Conservation (phyloP, 2,888 invertebrate species). For the Bellardia pandia region DNA sequence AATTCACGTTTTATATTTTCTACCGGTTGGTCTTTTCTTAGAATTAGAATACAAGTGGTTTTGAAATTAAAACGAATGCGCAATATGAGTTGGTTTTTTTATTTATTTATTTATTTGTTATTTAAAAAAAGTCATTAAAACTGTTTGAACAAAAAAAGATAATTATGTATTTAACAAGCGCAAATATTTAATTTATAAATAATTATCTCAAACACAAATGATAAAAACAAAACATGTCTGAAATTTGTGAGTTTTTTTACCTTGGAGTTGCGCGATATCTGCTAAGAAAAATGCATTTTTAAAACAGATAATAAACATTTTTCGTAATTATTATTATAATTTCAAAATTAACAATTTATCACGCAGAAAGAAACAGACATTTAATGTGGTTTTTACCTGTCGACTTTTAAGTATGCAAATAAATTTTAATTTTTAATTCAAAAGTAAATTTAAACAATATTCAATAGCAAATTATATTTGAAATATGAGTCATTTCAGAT, state of each 20-base stretch:
- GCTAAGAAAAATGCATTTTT: slow-evolving; percentile 3
- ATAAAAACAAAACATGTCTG: neutral
- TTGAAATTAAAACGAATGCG: slow-evolving; percentile 29
- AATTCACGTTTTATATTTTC: neutral
- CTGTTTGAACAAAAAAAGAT: slow-evolving; percentile 1
- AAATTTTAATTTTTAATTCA: neutral
- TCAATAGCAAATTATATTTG: neutral
- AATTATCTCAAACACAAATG: slow-evolving; percentile 7
- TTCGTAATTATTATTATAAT: neutral
- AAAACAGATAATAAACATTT: neutral
- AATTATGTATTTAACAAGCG: slow-evolving; percentile 16
- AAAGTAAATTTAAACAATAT: neutral
- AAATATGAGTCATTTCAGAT: neutral
- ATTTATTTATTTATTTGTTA: neutral
- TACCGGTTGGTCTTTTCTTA: slow-evolving; percentile 6
- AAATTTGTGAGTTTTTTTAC: neutral
- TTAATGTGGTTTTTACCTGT: neutral
- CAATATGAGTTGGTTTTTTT: slow-evolving; percentile 30
- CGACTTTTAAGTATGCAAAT: neutral
- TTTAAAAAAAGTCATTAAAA: neutral
- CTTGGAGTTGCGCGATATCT: neutral
- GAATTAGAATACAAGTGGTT: slow-evolving; percentile 35
- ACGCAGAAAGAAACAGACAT: slow-evolving; percentile 13
- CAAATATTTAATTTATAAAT: slow-evolving; percentile 28
- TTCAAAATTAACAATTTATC: slow-evolving; percentile 28